Conservation (phyloP, 2,888 invertebrate genomes). For the Ceramica pisi region DNA sequence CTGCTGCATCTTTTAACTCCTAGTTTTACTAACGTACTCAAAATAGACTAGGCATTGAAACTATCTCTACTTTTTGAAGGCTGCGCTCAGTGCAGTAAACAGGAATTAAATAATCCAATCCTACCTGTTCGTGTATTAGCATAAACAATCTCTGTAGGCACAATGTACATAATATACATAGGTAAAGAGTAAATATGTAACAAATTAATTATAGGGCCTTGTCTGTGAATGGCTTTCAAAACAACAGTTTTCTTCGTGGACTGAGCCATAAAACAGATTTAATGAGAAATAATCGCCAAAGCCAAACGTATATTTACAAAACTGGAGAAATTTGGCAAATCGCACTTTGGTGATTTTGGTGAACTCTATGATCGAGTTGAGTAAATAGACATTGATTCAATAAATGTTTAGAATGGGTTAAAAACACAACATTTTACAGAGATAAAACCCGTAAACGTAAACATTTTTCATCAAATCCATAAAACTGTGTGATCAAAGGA, state of each 20-base stretch:
- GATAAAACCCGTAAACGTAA: constrained; percentile 21
- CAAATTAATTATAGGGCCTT: constrained; percentile 20
- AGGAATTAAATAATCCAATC: constrained; percentile 44
- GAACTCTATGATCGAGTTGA: not conserved
- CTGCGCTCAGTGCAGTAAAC: constrained; percentile 31
- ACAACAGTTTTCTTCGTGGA: constrained; percentile 15
- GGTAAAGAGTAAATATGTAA: constrained; percentile 26
- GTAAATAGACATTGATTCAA: not conserved
- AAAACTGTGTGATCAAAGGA: constrained; percentile 53
- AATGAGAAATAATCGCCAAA: not conserved
- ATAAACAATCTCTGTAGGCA: constrained; percentile 22
- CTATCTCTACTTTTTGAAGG: constrained; percentile 37
- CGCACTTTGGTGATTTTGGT: not conserved
- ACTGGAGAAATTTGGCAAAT: not conserved
- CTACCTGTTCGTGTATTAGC: constrained; percentile 38
- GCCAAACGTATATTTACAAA: not conserved
- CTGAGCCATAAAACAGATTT: not conserved
- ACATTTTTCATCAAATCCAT: constrained; percentile 42
- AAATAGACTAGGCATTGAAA: constrained; percentile 32
- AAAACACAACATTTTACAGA: constrained; percentile 27
- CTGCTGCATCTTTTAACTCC: not conserved
- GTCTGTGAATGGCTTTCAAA: constrained; percentile 6
- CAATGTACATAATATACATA: constrained; percentile 28
- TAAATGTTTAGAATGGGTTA: constrained; percentile 6
- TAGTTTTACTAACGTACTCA: constrained; percentile 18